Evolutionary conservation across 2,113 vertebrate species (phyloP), one percentile per base, ranked within the genome.

Genomic region (Pteruthius melanotis): DNA sequence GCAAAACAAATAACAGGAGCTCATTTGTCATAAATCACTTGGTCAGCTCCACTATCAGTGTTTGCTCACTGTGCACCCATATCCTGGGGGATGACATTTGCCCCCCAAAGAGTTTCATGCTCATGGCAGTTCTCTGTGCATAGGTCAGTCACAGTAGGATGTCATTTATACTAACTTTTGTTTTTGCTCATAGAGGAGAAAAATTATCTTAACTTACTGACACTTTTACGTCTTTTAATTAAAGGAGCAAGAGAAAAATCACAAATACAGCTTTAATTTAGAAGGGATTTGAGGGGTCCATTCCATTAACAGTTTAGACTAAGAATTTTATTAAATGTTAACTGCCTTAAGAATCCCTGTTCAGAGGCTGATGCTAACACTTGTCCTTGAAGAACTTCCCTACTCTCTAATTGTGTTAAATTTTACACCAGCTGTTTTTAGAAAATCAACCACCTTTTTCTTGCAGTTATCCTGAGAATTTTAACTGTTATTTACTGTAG

Each of bases 11-110:
- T 4, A 49, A 28, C 40, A 76, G 49, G 40, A 94, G 13, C 19
- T 28, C 5, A 15, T 30, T 42, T 57, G 39, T 28, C 28, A 27
- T 65, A 37, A 57, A 35, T 47, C 59, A 65, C 21, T 35, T 50
- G 30, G 30, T 44, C 11, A 59, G 10, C 30, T 71, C 27, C 4
- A 7, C 21, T 54, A 3, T n/a, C 8, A 1, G 1, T 21, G 9
- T 71, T 74, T 45, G n/a, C 26, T 15, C 27, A 52, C 18, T 16
- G 22, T 37, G 35, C 19, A 37, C 7, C 27, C 21, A 6, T 13
- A 20, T 37, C 30, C 44, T 35, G 7, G 3, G 9, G 37, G 22
- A 15, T 77, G 40, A 61, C 23, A 49, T 37, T 20, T 28, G 37
- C 9, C 15, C 14, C 37, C 7, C 9, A 7, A 7, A 83, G 22